These are phyloP conservation scores for Passer montanus DNA, from an alignment of 2,113 vertebrate genomes.

Conservation along the genomic window DNA sequence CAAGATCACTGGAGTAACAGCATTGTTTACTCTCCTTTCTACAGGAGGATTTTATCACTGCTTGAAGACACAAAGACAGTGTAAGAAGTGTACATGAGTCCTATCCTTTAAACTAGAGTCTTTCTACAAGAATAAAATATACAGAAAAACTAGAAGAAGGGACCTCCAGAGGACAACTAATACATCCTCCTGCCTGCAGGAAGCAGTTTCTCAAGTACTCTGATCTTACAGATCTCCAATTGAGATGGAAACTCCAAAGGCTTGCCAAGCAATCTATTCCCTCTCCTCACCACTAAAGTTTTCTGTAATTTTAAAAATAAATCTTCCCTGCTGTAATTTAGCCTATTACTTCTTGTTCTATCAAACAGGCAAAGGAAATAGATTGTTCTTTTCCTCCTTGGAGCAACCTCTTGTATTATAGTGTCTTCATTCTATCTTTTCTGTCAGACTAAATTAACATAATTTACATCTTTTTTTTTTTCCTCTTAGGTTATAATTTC, in stretches of 20 bases:
- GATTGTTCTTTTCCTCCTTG: slow-evolving; percentile 38
- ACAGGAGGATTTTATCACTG: slow-evolving; percentile 18
- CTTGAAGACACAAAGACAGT: neutral
- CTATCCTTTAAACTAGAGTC: slow-evolving; percentile 1
- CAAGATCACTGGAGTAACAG: slow-evolving; percentile 4
- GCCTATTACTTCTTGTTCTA: slow-evolving; percentile 20
- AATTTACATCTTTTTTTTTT: neutral
- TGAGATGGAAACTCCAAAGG: slow-evolving; percentile 39
- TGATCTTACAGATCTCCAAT: slow-evolving; percentile 17
- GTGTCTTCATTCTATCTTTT: neutral
- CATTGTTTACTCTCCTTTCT: slow-evolving; percentile 22
- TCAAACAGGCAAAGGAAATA: slow-evolving; percentile 36
- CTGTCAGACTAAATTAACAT: slow-evolving; percentile 15
- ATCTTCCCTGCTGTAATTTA: slow-evolving; percentile 42
- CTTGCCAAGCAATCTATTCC: slow-evolving; percentile 37
- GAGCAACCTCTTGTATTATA: neutral
- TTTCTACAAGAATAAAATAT: slow-evolving; percentile 16
- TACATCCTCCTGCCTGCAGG: slow-evolving; percentile 1
- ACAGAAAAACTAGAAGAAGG: neutral
- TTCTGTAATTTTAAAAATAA: slow-evolving; percentile 56
- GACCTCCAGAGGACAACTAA: slow-evolving; percentile 13
- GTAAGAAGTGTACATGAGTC: neutral
- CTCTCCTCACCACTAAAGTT: slow-evolving; percentile 5
- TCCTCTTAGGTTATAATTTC: slow-evolving; percentile 20
- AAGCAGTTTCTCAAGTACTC: slow-evolving; percentile 23